Evolutionary conservation across 2,888 invertebrate genomes (phyloP).

Genomic region (Dromius quadrimaculatus): DNA sequence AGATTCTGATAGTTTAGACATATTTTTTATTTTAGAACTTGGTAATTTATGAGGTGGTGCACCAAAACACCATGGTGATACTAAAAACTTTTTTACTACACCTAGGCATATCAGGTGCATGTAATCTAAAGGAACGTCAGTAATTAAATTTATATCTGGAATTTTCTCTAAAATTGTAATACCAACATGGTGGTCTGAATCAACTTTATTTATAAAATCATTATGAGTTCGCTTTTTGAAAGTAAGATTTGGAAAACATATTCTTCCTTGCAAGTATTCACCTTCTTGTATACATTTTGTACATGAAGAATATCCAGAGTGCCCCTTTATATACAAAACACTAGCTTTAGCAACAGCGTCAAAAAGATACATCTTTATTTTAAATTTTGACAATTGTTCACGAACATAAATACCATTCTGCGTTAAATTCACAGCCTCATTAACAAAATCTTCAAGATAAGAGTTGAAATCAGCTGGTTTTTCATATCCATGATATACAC

Average conservation of each 20-base stretch:
- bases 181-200: slow-evolving; percentile 55
- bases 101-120: slow-evolving; percentile 54
- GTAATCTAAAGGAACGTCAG: slow-evolving; percentile 55
- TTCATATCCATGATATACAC: slow-evolving; percentile 55
- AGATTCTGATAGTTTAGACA: not conserved
- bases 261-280: slow-evolving; percentile 38
- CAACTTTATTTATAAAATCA: slow-evolving; percentile 46
- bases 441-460: slow-evolving; percentile 49
- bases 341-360: slow-evolving; percentile 56
- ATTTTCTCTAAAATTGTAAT: slow-evolving; percentile 54
- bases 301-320: slow-evolving; percentile 55
- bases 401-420: slow-evolving; percentile 52
- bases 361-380: slow-evolving; percentile 53
- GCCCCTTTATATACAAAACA: slow-evolving; percentile 54
- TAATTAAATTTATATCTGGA: slow-evolving; percentile 56
- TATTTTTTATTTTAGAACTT: not conserved
- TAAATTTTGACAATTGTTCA: slow-evolving; percentile 47
- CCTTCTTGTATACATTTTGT: slow-evolving; percentile 55
- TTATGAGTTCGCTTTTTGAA: slow-evolving; percentile 43
- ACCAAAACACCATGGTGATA: slow-evolving; percentile 34
- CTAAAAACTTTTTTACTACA: slow-evolving; percentile 49
- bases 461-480: slow-evolving; percentile 53
- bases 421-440: slow-evolving; percentile 51
- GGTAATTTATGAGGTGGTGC: slow-evolving; percentile 15
- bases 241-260: slow-evolving; percentile 54